These are phyloP conservation scores for Brenthis daphne DNA, from an alignment of 2,888 invertebrate species.

Conservation along the genomic window DNA sequence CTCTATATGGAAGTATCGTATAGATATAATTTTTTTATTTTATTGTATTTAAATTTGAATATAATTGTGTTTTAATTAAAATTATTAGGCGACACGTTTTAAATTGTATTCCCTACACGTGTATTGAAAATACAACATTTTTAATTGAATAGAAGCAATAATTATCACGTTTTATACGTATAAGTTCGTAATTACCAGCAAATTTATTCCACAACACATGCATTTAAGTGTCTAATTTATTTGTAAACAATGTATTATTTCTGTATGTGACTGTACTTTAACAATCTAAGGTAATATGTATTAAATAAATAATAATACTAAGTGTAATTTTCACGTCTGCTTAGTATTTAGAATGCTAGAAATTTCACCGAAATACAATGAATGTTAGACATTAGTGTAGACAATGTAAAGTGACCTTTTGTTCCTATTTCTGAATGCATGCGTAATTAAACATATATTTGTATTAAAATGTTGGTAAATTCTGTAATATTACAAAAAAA, in stretches of 20 bases:
- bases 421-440: neutral
- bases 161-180: neutral
- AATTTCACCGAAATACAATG: neutral
- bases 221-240: conserved; percentile 1
- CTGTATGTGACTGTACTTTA: neutral
- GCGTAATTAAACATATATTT: neutral
- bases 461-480: too few relatives aligned
- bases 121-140: too few relatives aligned
- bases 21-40: too few relatives aligned
- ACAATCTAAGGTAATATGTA: neutral
- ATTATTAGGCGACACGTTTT: too few relatives aligned
- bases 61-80: too few relatives aligned
- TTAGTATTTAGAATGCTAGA: conserved; percentile 13
- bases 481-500: too few relatives aligned
- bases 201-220: conserved; percentile 11
- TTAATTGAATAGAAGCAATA: too few relatives aligned
- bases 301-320: neutral
- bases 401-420: conserved; percentile 12
- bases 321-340: neutral
- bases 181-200: neutral
- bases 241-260: neutral
- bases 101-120: too few relatives aligned
- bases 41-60: too few relatives aligned
- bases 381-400: neutral
- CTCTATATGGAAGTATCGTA: too few relatives aligned